Percentiles rank a stretch among this genome's conserved stretches.
Evolutionary conservation across 2,797 vertebrate genomes (phyloP).

Genomic region (Ctenopoma kingsleyae): DNA sequence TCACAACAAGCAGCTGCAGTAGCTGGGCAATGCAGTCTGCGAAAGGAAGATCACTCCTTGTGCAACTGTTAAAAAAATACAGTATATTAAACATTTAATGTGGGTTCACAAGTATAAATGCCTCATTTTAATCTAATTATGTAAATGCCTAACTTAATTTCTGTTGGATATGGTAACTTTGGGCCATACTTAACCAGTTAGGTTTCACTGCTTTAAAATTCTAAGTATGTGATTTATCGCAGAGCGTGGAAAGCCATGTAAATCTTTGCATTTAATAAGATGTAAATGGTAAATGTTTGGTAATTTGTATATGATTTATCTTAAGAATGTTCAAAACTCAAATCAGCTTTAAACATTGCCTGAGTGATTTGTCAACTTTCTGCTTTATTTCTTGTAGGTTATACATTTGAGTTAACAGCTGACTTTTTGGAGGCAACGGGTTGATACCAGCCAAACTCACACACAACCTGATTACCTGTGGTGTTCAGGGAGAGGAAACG

Average conservation of each 20-base stretch:
- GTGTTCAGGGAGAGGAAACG: conserved; percentile 41
- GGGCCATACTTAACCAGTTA: too few relatives aligned
- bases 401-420: conserved; percentile 64
- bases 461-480: conserved; percentile 52
- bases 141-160: too few relatives aligned
- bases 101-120: too few relatives aligned
- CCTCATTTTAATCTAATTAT: too few relatives aligned
- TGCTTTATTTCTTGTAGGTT: conserved; percentile 57
- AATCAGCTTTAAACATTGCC: not conserved
- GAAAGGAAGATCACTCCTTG: too few relatives aligned
- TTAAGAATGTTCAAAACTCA: not conserved
- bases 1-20: too few relatives aligned
- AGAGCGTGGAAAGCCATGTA: not conserved
- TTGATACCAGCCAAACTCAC: conserved; percentile 57
- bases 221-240: not conserved
- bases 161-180: too few relatives aligned
- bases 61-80: too few relatives aligned
- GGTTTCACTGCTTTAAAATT: not conserved
- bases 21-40: too few relatives aligned
- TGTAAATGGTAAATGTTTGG: not conserved
- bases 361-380: not conserved
- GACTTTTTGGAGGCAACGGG: conserved; percentile 61
- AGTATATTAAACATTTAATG: too few relatives aligned
- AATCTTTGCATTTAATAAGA: not conserved
- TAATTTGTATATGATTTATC: not conserved